Base-by-base conservation (phyloP, 2,113 vertebrate genomes). In the Strix uralensis region DNA sequence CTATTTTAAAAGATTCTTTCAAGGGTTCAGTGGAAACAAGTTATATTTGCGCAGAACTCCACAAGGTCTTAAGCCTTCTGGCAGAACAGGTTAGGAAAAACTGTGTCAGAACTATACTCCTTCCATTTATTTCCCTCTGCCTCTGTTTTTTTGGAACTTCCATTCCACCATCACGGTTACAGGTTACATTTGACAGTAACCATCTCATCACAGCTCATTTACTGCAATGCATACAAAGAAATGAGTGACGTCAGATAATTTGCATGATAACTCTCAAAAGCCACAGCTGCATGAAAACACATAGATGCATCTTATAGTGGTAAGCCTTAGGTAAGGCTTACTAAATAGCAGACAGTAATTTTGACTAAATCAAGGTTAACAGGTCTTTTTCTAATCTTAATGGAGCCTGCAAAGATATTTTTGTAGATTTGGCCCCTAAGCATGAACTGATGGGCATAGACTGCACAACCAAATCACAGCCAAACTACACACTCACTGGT, bases 41-140 rank as follows among this genome's bases (percentile, higher is more conserved):
- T 75, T 57, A 4, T 77, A 92, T 80, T 83, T 58, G 57, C 63
- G 69, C 81, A 74, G 46, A 91, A 67, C 65, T 91, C 86, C 70
- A 89, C 65, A 34, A 95, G 81, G 81, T 80, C 81, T 70, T 52
- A 96, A 95, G 94, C 34, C 62, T 96, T 86, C 93, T 96, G 81
- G 91, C 84, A 95, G 66, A 91, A 93, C 62, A 90, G 46, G 92
- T 94, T 86, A 46, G 93, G 87, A 88, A 96, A 91, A 96, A 79
- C 29, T 23, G 21, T 46, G 78, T 96, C 84, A 92, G 69, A 92
- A 77, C n/a, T 26, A 44, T 4, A 75, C 25, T 84, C 72, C 63
- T 90, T 88, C 81, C 86, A 84, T 70, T 94, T 83, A 34, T n/a
- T 95, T 85, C 70, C 47, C 70, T 89, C 47, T 74, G 63, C 40